These are phyloP conservation scores for Osmerus mordax DNA, from an alignment of 2,113 vertebrate genomes.

Conservation along the genomic window DNA sequence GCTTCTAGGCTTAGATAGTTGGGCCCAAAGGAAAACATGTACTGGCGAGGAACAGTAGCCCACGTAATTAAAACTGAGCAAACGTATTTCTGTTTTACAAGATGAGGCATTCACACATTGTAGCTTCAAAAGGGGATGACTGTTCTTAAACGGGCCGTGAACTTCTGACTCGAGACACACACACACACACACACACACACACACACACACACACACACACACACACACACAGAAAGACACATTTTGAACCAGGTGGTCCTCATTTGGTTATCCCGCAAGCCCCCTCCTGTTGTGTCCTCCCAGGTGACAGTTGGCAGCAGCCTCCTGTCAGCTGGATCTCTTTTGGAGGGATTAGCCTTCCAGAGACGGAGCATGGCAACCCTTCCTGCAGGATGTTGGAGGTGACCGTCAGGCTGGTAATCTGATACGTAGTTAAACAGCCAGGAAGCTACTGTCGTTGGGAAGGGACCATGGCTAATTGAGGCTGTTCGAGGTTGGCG, in stretches of 20 bases:
- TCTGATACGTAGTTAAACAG: constrained; percentile 40
- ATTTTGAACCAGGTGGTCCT: not conserved
- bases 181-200: not conserved
- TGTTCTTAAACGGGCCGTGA: not conserved
- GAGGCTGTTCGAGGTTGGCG: constrained; percentile 32
- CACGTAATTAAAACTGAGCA: too few relatives aligned
- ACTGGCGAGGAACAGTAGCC: too few relatives aligned
- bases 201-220: not conserved
- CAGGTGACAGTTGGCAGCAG: too few relatives aligned
- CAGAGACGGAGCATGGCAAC: constrained; percentile 4
- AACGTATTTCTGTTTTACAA: too few relatives aligned
- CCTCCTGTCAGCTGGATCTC: too few relatives aligned
- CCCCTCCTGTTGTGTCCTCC: not conserved
- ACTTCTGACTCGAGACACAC: not conserved
- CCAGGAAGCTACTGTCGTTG: not conserved
- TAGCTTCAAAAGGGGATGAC: not conserved
- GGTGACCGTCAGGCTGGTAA: constrained; percentile 17
- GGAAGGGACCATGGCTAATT: constrained; percentile 23
- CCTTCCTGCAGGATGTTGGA: constrained; percentile 9
- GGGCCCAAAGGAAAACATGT: too few relatives aligned
- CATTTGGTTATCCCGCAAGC: not conserved
- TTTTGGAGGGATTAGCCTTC: not conserved
- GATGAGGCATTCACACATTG: too few relatives aligned
- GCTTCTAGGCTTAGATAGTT: too few relatives aligned
- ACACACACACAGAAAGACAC: not conserved